Percentiles rank a stretch among this genome's conserved stretches.
These are phyloP conservation scores for Ips typographus DNA, from an alignment of 1,140 invertebrate genomes.

Conservation along the genomic window DNA sequence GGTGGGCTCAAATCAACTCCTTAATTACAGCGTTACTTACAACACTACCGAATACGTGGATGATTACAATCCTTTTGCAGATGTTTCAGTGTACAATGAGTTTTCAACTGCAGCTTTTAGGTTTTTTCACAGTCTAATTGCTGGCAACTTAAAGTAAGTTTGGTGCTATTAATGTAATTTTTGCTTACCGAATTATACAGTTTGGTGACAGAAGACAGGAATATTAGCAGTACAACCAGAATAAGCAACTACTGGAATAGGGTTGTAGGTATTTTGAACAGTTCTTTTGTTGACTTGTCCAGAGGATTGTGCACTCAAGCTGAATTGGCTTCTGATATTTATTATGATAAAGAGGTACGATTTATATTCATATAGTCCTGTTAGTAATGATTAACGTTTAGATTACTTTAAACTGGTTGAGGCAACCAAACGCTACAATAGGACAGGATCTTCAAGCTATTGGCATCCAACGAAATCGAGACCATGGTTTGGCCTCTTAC, in stretches of 20 bases:
- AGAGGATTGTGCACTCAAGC: conserved; percentile 73
- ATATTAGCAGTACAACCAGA: conserved; percentile 60
- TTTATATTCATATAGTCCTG: neutral
- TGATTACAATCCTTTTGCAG: conserved; percentile 80
- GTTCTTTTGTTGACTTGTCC: conserved; percentile 71
- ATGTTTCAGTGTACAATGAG: conserved; percentile 80
- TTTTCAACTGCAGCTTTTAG: conserved; percentile 85
- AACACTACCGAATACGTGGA: conserved; percentile 67
- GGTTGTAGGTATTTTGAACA: conserved; percentile 64
- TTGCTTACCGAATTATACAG: conserved; percentile 51
- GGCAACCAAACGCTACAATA: conserved; percentile 61
- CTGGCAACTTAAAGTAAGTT: conserved; percentile 74
- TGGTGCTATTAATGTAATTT: neutral
- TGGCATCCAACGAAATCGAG: conserved; percentile 86
- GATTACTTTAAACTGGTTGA: conserved; percentile 79
- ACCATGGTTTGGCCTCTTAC: conserved; percentile 85
- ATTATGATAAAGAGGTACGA: conserved; percentile 66
- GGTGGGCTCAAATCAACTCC: conserved; percentile 66
- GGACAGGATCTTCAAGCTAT: conserved; percentile 79
- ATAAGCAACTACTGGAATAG: conserved; percentile 78
- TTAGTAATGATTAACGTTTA: conserved; percentile 41
- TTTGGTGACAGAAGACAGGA: conserved; percentile 64
- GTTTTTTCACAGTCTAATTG: conserved; percentile 83
- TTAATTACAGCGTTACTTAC: conserved; percentile 70
- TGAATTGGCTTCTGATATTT: conserved; percentile 69